These are phyloP conservation scores for Pammene fasciana DNA, from an alignment of 2,888 invertebrate genomes.

Conservation along the genomic window DNA sequence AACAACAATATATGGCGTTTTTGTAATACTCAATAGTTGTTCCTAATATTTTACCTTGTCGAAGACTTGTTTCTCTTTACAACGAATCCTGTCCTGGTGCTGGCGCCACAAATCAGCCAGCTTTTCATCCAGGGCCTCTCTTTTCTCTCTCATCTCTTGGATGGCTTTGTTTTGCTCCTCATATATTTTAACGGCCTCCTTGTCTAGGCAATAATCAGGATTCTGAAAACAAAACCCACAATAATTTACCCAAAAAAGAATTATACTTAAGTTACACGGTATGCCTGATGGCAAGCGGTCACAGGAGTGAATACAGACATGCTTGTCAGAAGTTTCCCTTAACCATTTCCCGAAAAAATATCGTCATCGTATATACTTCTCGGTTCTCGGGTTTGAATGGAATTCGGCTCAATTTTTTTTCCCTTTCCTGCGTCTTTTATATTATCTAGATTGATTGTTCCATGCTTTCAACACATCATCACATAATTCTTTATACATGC, in stretches of 20 bases:
- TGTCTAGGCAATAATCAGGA: conserved; percentile 46
- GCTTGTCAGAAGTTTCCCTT: no score
- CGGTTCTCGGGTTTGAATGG: no score
- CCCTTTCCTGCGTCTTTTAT: no score
- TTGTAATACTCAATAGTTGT: not conserved
- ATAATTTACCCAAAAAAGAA: no score
- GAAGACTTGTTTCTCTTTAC: conserved; percentile 50
- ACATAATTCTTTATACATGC: not conserved
- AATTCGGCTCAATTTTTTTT: no score
- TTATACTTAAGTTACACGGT: no score
- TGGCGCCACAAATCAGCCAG: conserved; percentile 50
- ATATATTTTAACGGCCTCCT: conserved; percentile 49
- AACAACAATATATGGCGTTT: no score
- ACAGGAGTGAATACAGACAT: no score
- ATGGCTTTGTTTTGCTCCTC: conserved; percentile 47
- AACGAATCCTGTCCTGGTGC: conserved; percentile 52
- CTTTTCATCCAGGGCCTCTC: conserved; percentile 48
- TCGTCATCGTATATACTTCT: no score
- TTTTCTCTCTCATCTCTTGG: conserved; percentile 46
- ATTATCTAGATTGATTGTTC: no score
- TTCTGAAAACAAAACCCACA: conserved; percentile 45
- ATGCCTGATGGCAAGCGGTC: no score
- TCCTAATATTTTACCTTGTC: conserved; percentile 48
- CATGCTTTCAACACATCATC: not conserved
- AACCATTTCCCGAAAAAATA: no score